Percentiles rank a stretch among this genome's conserved stretches.
These are phyloP conservation scores for Torymus aiolomorphi DNA, from an alignment of 2,888 invertebrate species.

Conservation along the genomic window DNA sequence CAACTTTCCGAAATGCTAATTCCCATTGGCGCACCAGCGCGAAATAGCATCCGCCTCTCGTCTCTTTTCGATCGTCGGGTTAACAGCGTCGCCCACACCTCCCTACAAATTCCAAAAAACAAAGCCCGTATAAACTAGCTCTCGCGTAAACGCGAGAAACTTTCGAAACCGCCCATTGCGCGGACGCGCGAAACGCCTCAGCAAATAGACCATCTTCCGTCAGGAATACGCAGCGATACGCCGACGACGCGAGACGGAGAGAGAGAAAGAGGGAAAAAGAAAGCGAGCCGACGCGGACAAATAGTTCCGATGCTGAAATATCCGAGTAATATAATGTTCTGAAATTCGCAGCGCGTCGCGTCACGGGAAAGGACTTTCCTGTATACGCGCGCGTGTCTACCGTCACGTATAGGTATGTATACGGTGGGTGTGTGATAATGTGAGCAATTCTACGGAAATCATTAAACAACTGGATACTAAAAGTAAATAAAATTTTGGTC, in stretches of 20 bases:
- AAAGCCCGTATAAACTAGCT: too few species aligned
- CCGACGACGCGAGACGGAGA: too few species aligned
- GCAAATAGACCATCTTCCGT: constrained; percentile 46
- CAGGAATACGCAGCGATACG: background rate
- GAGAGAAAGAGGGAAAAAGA: constrained; percentile 25
- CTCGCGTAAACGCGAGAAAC: constrained; percentile 27
- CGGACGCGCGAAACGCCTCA: constrained; percentile 24
- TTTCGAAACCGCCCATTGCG: constrained; percentile 35
- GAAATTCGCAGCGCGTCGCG: constrained; percentile 41
- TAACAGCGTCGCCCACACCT: too few species aligned
- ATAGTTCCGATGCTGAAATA: constrained; percentile 29
- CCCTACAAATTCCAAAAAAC: too few species aligned
- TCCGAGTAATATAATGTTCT: constrained; percentile 22
- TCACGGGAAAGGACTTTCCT: constrained; percentile 1
- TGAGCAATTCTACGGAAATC: too few species aligned
- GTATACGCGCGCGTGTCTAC: background rate
- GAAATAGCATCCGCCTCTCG: too few species aligned
- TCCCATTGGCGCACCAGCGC: too few species aligned
- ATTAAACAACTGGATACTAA: too few species aligned
- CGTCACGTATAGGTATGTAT: background rate
- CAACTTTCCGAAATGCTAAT: too few species aligned
- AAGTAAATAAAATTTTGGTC: too few species aligned
- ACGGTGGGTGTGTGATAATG: too few species aligned
- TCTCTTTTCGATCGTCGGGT: too few species aligned
- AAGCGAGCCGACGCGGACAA: constrained; percentile 31